phyloP scores from a whole-genome alignment of 2,797 vertebrate genomes.

The Oryzias sinensis region DNA sequence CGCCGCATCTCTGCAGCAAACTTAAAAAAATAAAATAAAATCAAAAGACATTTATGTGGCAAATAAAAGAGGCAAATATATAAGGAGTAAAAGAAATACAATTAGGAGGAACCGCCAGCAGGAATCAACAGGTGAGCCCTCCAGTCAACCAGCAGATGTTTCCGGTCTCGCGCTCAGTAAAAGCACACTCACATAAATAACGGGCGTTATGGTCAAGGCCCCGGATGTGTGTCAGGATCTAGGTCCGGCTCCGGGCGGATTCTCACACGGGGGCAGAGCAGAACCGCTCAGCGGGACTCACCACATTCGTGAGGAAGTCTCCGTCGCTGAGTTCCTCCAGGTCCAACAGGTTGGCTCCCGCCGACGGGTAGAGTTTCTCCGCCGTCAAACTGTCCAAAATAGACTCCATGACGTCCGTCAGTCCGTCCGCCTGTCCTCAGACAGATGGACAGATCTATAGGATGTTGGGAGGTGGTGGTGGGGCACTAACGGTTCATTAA shows the following conservation, averaged over 20 bases:
- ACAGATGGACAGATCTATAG: constrained; percentile 3
- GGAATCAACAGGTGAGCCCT: constrained; percentile 40
- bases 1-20: too few relatives aligned
- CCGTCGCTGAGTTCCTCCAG: constrained; percentile 91
- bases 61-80: too few relatives aligned
- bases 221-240: constrained; percentile 71
- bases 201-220: constrained; percentile 13
- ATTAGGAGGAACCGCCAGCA: constrained; percentile 11
- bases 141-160: constrained; percentile 38
- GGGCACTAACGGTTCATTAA: constrained; percentile 38
- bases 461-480: too few relatives aligned
- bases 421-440: constrained; percentile 9
- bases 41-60: too few relatives aligned
- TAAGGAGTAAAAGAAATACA: too few relatives aligned
- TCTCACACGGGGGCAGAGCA: not conserved
- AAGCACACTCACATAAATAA: constrained; percentile 19
- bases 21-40: too few relatives aligned
- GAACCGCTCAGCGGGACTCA: constrained; percentile 47
- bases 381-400: constrained; percentile 86
- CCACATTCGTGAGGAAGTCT: constrained; percentile 94
- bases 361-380: constrained; percentile 85
- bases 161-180: constrained; percentile 10
- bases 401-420: constrained; percentile 80
- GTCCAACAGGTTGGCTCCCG: constrained; percentile 72
- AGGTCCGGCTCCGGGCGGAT: constrained; percentile 70